Evolutionary conservation across 2,113 vertebrate genomes (phyloP).

Genomic region (Nestor notabilis): DNA sequence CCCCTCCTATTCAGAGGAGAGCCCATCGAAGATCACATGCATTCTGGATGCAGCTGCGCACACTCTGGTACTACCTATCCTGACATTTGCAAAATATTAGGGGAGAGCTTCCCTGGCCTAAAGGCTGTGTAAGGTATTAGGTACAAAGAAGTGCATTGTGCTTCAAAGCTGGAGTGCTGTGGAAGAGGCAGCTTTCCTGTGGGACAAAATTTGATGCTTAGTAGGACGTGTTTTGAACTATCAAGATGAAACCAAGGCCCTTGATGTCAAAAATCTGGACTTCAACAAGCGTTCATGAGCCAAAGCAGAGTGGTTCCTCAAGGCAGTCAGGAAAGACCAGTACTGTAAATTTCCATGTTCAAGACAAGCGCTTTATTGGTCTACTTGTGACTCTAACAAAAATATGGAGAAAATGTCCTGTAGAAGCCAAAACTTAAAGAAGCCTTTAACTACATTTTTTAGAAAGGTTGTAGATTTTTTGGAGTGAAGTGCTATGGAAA

Average conservation of each 20-base stretch:
- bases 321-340: not conserved
- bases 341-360: not conserved
- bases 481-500: not conserved
- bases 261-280: not conserved
- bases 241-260: not conserved
- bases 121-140: not conserved
- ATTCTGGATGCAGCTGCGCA: not conserved
- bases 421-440: not conserved
- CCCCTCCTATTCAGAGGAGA: not conserved
- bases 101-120: not conserved
- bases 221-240: not conserved
- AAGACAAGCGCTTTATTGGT: not conserved
- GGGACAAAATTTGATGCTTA: not conserved
- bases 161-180: not conserved
- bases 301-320: not conserved
- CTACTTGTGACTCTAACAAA: not conserved
- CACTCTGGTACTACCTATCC: not conserved
- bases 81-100: not conserved
- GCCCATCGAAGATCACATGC: not conserved
- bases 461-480: not conserved
- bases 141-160: not conserved
- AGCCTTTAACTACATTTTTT: not conserved
- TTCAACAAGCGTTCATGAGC: not conserved
- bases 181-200: fast-evolving
- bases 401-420: fast-evolving